Conservation (phyloP, 2,888 invertebrate species). For the Cantharis nigra region DNA sequence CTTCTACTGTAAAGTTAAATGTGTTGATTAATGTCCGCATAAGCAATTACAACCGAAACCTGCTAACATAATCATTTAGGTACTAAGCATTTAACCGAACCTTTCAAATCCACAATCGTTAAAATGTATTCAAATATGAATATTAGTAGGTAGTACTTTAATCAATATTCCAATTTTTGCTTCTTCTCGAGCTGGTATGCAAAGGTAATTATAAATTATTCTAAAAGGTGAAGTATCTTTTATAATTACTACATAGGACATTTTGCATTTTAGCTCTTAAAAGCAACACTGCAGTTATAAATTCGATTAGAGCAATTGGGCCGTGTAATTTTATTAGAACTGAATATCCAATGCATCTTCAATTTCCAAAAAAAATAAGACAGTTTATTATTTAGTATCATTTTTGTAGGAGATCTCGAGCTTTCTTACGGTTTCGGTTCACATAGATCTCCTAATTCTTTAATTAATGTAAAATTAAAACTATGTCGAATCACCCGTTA, state of each 20-base stretch:
- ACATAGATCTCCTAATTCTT: too few species aligned
- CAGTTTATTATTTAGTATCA: too few species aligned
- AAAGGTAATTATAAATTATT: neutral
- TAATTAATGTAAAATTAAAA: neutral
- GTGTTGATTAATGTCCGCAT: slow-evolving; percentile 25
- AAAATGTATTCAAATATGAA: neutral
- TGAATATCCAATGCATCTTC: too few species aligned
- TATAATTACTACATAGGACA: too few species aligned
- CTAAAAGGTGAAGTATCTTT: neutral
- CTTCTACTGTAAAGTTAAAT: slow-evolving; percentile 21
- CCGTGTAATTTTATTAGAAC: too few species aligned
- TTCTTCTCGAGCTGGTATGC: neutral
- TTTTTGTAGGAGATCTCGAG: too few species aligned
- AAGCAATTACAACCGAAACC: slow-evolving; percentile 21
- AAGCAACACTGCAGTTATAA: too few species aligned
- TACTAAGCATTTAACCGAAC: slow-evolving; percentile 2
- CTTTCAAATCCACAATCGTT: neutral
- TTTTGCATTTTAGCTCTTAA: too few species aligned
- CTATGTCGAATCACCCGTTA: neutral
- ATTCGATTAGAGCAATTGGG: too few species aligned
- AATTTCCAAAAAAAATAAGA: too few species aligned
- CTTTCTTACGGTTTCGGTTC: too few species aligned
- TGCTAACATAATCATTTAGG: slow-evolving; percentile 23
- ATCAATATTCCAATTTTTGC: neutral
- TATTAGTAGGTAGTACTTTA: neutral